Base-by-base conservation (phyloP, 2,888 invertebrate species). In the Macaria liturata region DNA sequence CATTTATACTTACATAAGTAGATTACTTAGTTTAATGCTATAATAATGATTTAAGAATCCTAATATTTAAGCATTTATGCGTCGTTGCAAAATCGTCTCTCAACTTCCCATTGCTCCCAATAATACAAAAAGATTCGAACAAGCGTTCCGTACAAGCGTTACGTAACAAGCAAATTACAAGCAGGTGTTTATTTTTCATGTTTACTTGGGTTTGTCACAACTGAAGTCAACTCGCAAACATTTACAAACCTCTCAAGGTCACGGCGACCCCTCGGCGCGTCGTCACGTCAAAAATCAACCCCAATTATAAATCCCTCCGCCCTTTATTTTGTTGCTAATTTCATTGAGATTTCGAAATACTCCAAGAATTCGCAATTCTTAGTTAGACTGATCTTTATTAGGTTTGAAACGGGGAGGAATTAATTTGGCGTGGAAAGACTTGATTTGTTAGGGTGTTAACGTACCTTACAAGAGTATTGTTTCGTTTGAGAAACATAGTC, bases 311-410 rank as follows among this genome's bases (percentile, higher is more conserved):
- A 70, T 65, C 54, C 31, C 48, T 30, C 32, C 44, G 59, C 63
- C 67, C 68, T 67, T 70, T 72, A 66, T 70, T 67, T 66, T 66
- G 59, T 56, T 53, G 49, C 60, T 62, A 68, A 72, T 72, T 67
- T 65, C 70, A 71, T 70, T 68, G 56, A 46, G 57, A 64, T 68
- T 67, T 67, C 62, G 64, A 31, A 51, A 45, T 39, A 45, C 53
- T 49, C 42, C 9, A 42, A 49, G 57, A 49, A 57, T 49, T 53
- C 49, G 49, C 52, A 40, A 45, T 58, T 58, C 57, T 58, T 58
- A 39, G 44, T 66, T 66, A 66, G 63, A 66, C 62, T 69, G 71
- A 72, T 71, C 74, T 70, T 72, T 72, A 72, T 74, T 72, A 67
- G 65, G 71, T 74, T 72, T 71, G 62, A 49, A 62, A 56, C 55